Evolutionary conservation across 1,140 invertebrate species (phyloP), one percentile per base, ranked within the genome.

Genomic region (Steinernema khuongi): DNA sequence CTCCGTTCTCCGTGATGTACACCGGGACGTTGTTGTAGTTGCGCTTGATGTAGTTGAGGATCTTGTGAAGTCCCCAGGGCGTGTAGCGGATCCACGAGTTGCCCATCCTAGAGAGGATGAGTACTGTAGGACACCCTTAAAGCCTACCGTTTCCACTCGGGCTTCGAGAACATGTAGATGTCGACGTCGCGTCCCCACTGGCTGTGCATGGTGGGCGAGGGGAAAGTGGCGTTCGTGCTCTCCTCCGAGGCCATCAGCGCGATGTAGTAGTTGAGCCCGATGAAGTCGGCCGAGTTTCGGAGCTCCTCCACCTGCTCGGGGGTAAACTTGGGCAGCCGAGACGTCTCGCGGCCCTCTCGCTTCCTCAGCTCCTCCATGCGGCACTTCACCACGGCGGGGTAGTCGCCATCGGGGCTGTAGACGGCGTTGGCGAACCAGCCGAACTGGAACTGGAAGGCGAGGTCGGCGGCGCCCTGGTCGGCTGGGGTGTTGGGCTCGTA

Each of bases 11-110:
- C 11, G 50, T 60, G 50, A 60, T 60, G 50, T 60, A 60, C 14
- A 60, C 50, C 50, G 50, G 50, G 26, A 60, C 26, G 50, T 60
- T 60, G 50, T 60, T 60, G 50, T 60, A 60, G 50, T 60, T 60
- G 2, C 26, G 14, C 7, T 60, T 60, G 11, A 60, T 26, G 50
- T n/a, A 60, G 22, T 14, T 22, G 14, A 60, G 22, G 19, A 60
- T 60, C 50, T 60, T 60, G 50, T 22, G 50, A 22, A 60, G 50
- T 60, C 50, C 50, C 19, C 26, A 14, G 22, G 50, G 50, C 14
- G 14, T n/a, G 26, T 60, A 60, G 50, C 50, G 50, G 22, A 60
- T 26, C 50, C 50, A 60, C 4, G 36, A 60, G 4, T 60, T 22
- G 14, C 50, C 50, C 11, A 60, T 60, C 22, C 50, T 60, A 60